A percentile compares a stretch with the other conserved stretches of the same genome.
These are phyloP conservation scores for Pachydiplax longipennis DNA, from an alignment of 2,888 invertebrate genomes.

Conservation along the genomic window DNA sequence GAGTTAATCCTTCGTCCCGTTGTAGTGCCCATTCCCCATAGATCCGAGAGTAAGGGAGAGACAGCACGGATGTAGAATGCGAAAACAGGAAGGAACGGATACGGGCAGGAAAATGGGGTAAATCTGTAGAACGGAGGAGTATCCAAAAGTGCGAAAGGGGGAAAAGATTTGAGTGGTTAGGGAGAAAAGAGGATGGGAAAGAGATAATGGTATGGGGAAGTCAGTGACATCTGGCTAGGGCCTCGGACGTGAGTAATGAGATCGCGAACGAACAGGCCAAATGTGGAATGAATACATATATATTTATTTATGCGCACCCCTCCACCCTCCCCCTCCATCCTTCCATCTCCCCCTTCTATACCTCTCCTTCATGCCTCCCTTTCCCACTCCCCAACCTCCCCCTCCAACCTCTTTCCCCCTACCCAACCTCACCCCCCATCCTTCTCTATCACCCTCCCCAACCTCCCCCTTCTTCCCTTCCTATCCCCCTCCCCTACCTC, in stretches of 20 bases:
- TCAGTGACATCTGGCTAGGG: constrained; percentile 27
- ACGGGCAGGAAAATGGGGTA: too few species aligned
- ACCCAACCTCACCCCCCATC: too few species aligned
- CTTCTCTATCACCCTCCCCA: too few species aligned
- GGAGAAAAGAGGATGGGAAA: background rate
- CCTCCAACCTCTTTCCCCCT: too few species aligned
- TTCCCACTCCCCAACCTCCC: too few species aligned
- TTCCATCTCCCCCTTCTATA: background rate
- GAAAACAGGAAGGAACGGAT: background rate
- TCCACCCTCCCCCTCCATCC: background rate
- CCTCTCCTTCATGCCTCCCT: background rate
- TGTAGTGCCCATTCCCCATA: too few species aligned
- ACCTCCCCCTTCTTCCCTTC: too few species aligned
- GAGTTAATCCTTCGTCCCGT: too few species aligned
- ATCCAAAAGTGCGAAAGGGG: background rate
- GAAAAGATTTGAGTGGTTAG: background rate
- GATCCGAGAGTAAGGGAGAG: too few species aligned
- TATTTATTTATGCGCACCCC: constrained; percentile 15
- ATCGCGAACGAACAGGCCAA: constrained; percentile 11
- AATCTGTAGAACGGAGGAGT: too few species aligned
- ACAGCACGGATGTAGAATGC: background rate
- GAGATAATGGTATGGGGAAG: background rate
- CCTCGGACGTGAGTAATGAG: constrained; percentile 36
- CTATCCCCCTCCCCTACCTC: too few species aligned
- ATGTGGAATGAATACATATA: constrained; percentile 35